Evolutionary conservation across 2,797 vertebrate species (phyloP), one percentile per base, ranked within the genome.

Genomic region (Hippocampus kuda): DNA sequence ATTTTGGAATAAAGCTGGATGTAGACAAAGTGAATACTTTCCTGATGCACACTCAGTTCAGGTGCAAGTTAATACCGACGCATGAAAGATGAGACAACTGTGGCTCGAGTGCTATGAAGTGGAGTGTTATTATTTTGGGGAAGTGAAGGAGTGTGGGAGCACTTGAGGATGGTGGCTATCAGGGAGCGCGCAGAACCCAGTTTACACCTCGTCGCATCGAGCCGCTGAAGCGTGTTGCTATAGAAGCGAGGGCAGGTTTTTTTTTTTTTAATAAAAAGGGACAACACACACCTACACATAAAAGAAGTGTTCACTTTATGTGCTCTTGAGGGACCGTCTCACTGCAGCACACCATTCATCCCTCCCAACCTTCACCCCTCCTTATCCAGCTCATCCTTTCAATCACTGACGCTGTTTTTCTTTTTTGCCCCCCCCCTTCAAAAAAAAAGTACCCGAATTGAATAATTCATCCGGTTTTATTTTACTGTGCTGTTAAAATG

Each of bases 261-360:
- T 42, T n/a, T n/a, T 24, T 44, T 63, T 42, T 63, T 15, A 20
- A 44, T 86, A 84, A 77, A 84, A 88, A 86, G 81, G 85, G 84
- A 89, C 88, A 86, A 84, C 83, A 87, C 86, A 88, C 85, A 88
- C 87, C 87, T 82, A 88, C 88, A 86, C 79, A 83, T 77, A 79
- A 81, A 89, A 81, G 73, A 86, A 85, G 78, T 85, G 81, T 88
- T 89, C 86, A 87, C 79, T 87, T 86, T 84, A 86, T 82, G 80
- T 83, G 79, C 72, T 88, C 84, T 83, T 75, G 61, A 72, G 83
- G 84, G 82, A 86, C 77, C 68, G 67, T 73, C 78, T 82, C 80
- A 77, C 80, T 81, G 81, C 80, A 80, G 80, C 70, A 74, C 73
- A 73, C 78, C 75, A 74, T 84, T 81, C 84, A 84, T 74, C 70